A percentile compares a stretch with the other conserved stretches of the same genome.
Evolutionary conservation across 2,888 invertebrate species (phyloP).

Genomic region (Drosophila barbarae): DNA sequence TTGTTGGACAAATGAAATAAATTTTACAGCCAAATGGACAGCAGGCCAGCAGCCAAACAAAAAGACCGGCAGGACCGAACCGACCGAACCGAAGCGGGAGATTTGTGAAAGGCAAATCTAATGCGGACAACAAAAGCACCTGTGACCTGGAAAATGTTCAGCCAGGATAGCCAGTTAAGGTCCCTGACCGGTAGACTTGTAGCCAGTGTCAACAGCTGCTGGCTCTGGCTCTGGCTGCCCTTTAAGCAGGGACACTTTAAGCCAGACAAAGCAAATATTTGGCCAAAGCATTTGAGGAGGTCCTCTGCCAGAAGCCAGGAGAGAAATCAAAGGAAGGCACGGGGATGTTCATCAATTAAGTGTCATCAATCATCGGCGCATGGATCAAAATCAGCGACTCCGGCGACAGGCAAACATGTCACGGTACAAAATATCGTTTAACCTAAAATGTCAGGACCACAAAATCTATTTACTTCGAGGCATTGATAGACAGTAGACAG

Average conservation of each 20-base stretch:
- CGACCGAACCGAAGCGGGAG: slow-evolving; percentile 18
- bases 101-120: slow-evolving; percentile 69
- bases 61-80: slow-evolving; percentile 36
- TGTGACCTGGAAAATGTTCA: slow-evolving; percentile 70
- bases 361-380: slow-evolving; percentile 76
- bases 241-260: slow-evolving; percentile 55
- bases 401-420: slow-evolving; percentile 73
- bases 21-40: slow-evolving; percentile 72
- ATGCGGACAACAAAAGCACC: slow-evolving; percentile 73
- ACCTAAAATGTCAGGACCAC: slow-evolving; percentile 65
- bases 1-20: slow-evolving; percentile 67
- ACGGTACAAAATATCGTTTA: slow-evolving; percentile 73
- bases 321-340: slow-evolving; percentile 10
- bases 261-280: slow-evolving; percentile 61
- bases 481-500: slow-evolving; percentile 37
- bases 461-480: slow-evolving; percentile 62
- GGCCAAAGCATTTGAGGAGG: slow-evolving; percentile 21
- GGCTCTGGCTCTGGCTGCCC: slow-evolving; percentile 9
- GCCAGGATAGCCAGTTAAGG: slow-evolving; percentile 17
- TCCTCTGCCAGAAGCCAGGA: too few relatives aligned
- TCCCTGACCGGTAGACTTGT: slow-evolving; percentile 15
- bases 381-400: slow-evolving; percentile 55
- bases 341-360: slow-evolving; percentile 71
- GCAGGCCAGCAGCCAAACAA: slow-evolving; percentile 51
- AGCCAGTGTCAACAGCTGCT: slow-evolving; percentile 31